A percentile compares a stretch with the other conserved stretches of the same genome.
Conservation (phyloP, 2,888 invertebrate species). For the Chrysodeixis includens region DNA sequence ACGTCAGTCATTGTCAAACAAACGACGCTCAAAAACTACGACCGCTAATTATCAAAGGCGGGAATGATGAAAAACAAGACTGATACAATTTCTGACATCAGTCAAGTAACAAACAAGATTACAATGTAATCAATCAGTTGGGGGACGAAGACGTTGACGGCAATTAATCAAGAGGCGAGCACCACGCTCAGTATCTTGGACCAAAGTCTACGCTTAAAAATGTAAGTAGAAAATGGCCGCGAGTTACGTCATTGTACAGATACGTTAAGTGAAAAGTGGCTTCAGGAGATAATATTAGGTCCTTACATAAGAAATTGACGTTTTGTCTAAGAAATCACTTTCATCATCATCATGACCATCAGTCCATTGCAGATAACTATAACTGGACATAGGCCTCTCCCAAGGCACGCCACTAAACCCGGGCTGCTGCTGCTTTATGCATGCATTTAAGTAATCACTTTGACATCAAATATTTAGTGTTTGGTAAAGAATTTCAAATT, state of each 20-base stretch:
- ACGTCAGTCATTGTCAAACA: conserved; percentile 35
- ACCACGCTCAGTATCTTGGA: conserved; percentile 61
- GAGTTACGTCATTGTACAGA: conserved; percentile 35
- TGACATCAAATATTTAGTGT: too few species aligned
- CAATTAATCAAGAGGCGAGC: conserved; percentile 83
- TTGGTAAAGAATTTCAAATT: too few species aligned
- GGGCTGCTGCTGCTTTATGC: too few species aligned
- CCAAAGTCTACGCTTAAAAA: conserved; percentile 63
- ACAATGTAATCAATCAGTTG: conserved; percentile 86
- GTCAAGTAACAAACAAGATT: conserved; percentile 87
- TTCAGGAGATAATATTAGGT: not conserved
- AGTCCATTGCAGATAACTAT: too few species aligned
- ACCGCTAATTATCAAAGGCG: conserved; percentile 63
- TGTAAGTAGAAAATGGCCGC: conserved; percentile 47
- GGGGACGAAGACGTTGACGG: conserved; percentile 71
- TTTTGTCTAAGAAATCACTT: too few species aligned
- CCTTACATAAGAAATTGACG: too few species aligned
- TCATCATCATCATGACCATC: too few species aligned
- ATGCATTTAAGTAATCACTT: too few species aligned
- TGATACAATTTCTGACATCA: conserved; percentile 78
- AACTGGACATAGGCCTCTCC: too few species aligned
- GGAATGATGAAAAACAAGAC: conserved; percentile 72
- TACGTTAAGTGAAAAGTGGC: not conserved
- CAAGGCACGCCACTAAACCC: too few species aligned
- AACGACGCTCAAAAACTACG: conserved; percentile 51